Evolutionary conservation across 2,113 vertebrate species (phyloP).

Genomic region (Brachyhypopomus gauderio): DNA sequence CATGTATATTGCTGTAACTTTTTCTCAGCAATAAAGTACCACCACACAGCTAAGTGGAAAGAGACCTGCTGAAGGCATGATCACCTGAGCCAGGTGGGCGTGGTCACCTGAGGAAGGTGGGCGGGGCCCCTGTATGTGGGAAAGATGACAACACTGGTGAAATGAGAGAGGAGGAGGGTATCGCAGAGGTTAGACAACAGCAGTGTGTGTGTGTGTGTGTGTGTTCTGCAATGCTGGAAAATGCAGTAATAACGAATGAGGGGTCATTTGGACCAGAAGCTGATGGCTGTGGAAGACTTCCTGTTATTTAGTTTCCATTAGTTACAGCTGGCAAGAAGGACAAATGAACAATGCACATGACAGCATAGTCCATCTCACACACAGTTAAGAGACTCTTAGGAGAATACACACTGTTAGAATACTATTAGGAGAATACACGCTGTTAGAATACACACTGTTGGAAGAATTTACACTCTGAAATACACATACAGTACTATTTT

Average conservation of each 20-base stretch:
- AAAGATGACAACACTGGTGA: neutral
- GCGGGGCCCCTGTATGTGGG: neutral
- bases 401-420: no score
- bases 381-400: no score
- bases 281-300: no score
- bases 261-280: neutral
- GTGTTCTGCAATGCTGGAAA: neutral
- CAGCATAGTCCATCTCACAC: no score
- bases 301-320: no score
- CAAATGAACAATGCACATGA: no score
- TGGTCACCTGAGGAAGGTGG: neutral
- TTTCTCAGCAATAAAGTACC: neutral
- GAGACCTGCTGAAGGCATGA: neutral
- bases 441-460: no score
- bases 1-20: constrained; percentile 24
- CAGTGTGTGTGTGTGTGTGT: neutral
- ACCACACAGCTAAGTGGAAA: neutral
- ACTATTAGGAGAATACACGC: no score
- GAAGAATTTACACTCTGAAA: no score
- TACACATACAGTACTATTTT: no score
- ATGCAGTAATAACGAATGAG: neutral
- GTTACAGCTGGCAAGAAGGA: no score
- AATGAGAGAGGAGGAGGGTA: neutral
- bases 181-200: neutral
- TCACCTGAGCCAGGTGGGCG: neutral